Conservation (phyloP, 2,888 invertebrate genomes). For the Gastrophysa polygoni region DNA sequence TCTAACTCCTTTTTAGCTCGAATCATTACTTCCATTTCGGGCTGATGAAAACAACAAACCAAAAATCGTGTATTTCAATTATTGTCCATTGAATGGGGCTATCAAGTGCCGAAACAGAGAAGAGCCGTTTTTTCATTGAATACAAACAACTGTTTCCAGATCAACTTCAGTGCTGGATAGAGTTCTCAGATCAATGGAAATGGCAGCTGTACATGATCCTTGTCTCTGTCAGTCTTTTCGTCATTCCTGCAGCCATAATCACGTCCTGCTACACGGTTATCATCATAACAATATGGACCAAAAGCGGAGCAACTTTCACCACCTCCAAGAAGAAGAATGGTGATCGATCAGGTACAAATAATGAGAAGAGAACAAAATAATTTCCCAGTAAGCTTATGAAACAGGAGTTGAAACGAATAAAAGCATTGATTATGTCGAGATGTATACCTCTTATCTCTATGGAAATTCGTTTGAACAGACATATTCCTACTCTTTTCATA, state of each 20-base stretch:
- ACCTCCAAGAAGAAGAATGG: conserved; percentile 28
- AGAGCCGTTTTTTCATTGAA: background rate
- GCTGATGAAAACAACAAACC: too few relatives aligned
- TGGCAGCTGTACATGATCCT: conserved; percentile 89
- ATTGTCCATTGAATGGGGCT: too few relatives aligned
- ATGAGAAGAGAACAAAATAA: background rate
- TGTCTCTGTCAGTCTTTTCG: conserved; percentile 79
- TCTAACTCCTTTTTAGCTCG: too few relatives aligned
- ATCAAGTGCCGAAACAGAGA: too few relatives aligned
- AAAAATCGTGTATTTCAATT: too few relatives aligned
- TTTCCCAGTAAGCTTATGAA: background rate
- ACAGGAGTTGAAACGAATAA: too few relatives aligned
- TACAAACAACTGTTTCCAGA: conserved; percentile 53
- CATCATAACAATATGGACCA: conserved; percentile 88
- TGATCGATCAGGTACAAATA: conserved; percentile 31
- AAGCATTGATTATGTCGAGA: too few relatives aligned
- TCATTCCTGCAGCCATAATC: conserved; percentile 84
- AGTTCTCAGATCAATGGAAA: conserved; percentile 70
- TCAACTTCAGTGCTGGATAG: conserved; percentile 85
- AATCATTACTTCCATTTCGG: too few relatives aligned
- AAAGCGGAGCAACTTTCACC: conserved; percentile 60
- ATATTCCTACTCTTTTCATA: too few relatives aligned
- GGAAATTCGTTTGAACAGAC: too few relatives aligned
- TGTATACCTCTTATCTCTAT: too few relatives aligned
- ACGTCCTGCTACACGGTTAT: conserved; percentile 87